These are phyloP conservation scores for Calyptomena viridis DNA, from an alignment of 2,113 vertebrate genomes.

Conservation along the genomic window DNA sequence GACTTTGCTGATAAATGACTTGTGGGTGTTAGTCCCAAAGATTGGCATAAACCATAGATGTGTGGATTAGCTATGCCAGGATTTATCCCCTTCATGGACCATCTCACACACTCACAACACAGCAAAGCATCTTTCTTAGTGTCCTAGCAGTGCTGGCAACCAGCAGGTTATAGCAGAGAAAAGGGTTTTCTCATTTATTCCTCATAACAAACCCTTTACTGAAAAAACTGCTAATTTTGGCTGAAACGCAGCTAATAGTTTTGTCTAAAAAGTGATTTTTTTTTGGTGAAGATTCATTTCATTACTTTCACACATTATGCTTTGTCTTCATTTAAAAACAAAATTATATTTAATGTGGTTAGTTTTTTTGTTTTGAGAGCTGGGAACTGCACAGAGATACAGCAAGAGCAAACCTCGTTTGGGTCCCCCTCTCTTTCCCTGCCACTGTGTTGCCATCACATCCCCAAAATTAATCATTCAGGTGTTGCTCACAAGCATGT, in stretches of 20 bases:
- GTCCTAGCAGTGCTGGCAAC: background rate
- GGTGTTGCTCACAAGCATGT: fast-evolving
- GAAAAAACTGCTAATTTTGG: background rate
- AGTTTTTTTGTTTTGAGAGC: background rate
- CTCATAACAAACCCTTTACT: background rate
- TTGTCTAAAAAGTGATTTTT: background rate
- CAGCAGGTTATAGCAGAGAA: background rate
- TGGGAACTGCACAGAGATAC: background rate
- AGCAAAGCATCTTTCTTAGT: background rate
- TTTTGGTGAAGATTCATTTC: background rate
- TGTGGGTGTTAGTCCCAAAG: background rate
- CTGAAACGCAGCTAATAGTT: background rate
- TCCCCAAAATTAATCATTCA: background rate
- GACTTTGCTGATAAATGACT: background rate
- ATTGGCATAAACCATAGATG: fast-evolving
- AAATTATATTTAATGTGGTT: background rate
- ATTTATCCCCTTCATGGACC: background rate
- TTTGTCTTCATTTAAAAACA: background rate
- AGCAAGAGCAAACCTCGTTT: background rate
- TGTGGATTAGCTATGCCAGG: background rate
- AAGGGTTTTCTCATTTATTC: background rate
- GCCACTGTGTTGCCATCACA: background rate
- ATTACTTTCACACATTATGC: fast-evolving
- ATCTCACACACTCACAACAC: background rate
- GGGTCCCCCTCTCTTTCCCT: background rate